Base-by-base conservation (phyloP, 2,888 invertebrate species). In the Prenolepis imparis region DNA sequence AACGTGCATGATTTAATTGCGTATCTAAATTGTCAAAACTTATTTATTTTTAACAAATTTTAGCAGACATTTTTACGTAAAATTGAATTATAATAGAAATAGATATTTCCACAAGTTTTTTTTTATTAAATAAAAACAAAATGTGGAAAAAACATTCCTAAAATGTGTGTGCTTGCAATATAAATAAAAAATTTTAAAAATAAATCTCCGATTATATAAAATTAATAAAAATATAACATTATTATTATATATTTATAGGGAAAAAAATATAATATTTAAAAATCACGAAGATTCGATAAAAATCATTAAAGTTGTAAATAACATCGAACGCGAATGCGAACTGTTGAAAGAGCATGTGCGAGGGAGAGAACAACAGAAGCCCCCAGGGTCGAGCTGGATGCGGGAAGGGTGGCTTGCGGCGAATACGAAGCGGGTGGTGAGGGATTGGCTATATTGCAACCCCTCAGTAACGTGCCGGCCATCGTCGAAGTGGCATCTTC, bases 381-480 rank as follows among this genome's bases (percentile, higher is more conserved):
- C 64, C 80, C 84, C 77, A 52, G 85, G 84, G 73, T 12, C 39
- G 59, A 48, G 28, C n/a, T n/a, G 21, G 6, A 28, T 18, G 41
- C 36, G 55, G 74, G n/a, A 74, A 28, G 61, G 68, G 66, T 55
- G 78, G 73, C 21, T n/a, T 18, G 67, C 21, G 48, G 61, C 28
- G 70, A 64, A 12, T 64, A 75, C 52, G 59, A 63, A 28, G 78
- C 75, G 80, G 66, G 75, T 57, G 83, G 82, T 57, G 84, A 63
- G 82, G 84, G 73, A 87, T 78, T 68, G 72, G 86, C 73, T 52
- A 36, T 68, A 83, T 70, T 74, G 28, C 84, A 84, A 88, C 86
- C 89, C 84, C 85, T 87, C 90, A 90, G 90, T 90, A 87, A 75
- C 90, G 88, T 85, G 90, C 68, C 67, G 84, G 84, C 87, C 83